Base-by-base conservation (phyloP, 2,797 vertebrate species). In the Oreochromis mossambicus region DNA sequence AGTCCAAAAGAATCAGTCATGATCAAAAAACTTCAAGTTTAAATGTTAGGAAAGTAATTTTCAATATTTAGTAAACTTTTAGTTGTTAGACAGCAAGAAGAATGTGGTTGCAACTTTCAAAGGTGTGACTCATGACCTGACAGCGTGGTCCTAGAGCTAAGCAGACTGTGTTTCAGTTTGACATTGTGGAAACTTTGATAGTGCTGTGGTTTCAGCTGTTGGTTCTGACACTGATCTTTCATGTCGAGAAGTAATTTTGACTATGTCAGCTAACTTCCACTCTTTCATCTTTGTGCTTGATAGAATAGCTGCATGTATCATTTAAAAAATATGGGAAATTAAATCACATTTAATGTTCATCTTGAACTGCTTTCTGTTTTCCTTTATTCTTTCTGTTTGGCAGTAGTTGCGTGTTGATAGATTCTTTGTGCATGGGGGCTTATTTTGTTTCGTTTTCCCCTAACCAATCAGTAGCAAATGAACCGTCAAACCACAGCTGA, bases 161-260 rank as follows among this genome's bases (percentile, higher is more conserved):
- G 56, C 43, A 36, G 15, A 50, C 29, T 21, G 26, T 32, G 24
- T 50, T 79, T 63, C 55, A 50, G 19, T 73, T 48, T 48, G 46
- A 75, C 43, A 75, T 75, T 19, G 68, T 75, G 43, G 68, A 50
- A 75, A 75, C 24, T 73, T 50, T 73, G 68, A n/a, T 61, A 48
- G 46, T 7, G 7, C 9, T 24, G 21, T 66, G 56, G 48, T 79
- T 63, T 66, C 32, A 79, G 78, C 26, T 63, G 24, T 50, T 21
- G n/a, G 6, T 58, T 63, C 19, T 61, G 55, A 79, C 26, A 41
- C 43, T 36, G 78, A 13, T 61, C 38, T 70, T 43, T 26, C 10
- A 17, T 73, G 24, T 29, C 4, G 6, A 46, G 8, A 48, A 13
- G 34, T 48, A 19, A 46, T 29, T 17, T 73, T 73, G 41, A 29